A percentile compares a stretch with the other conserved stretches of the same genome.
Evolutionary conservation across 1,140 invertebrate genomes (phyloP).

Genomic region (Polypedilum vanderplanki): DNA sequence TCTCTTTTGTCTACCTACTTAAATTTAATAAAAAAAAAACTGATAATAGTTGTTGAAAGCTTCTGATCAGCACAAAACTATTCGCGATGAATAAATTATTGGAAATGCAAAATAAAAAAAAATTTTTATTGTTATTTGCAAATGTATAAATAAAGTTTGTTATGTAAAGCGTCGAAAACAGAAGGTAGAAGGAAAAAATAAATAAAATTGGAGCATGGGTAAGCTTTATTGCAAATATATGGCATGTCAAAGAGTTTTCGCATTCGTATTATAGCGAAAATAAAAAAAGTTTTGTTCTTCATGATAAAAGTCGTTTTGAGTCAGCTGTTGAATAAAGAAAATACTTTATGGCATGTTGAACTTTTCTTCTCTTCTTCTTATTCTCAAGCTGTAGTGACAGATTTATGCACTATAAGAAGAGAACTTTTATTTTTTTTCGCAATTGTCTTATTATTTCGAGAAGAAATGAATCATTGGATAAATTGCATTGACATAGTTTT

Average conservation of each 20-base stretch:
- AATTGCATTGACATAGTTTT: background rate
- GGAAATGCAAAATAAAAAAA: background rate
- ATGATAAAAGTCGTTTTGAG: no score
- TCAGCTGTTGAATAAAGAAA: background rate
- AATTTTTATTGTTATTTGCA: no score
- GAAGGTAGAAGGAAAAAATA: background rate
- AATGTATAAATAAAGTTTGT: background rate
- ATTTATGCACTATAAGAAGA: background rate
- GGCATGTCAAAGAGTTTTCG: background rate
- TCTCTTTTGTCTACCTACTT: no score
- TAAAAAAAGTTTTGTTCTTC: no score
- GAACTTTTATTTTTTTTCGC: background rate
- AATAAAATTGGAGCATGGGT: conserved; percentile 4
- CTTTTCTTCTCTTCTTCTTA: background rate
- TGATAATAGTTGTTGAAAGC: no score
- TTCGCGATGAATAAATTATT: background rate
- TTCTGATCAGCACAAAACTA: background rate
- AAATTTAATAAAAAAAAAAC: no score
- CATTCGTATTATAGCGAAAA: no score
- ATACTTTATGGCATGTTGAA: background rate
- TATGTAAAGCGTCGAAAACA: background rate
- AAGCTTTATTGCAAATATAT: background rate
- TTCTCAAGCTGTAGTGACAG: background rate
- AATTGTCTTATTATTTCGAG: background rate
- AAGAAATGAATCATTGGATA: background rate